Evolutionary conservation across 2,888 invertebrate species (phyloP).

Genomic region (Leucoptera coffeella): DNA sequence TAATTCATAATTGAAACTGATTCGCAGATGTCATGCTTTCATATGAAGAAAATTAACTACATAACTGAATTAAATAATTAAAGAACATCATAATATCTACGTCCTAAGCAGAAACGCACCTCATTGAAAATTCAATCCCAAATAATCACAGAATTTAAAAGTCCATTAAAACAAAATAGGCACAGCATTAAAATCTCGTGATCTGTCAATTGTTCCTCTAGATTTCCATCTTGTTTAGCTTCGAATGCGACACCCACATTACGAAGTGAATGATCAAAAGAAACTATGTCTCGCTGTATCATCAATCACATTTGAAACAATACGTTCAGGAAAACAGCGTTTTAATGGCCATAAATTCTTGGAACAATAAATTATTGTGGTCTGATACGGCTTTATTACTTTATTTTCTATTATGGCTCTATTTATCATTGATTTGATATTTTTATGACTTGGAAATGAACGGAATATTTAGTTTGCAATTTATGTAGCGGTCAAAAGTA

Average conservation of each 20-base stretch:
- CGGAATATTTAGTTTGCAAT: no score
- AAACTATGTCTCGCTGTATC: slow-evolving; percentile 15
- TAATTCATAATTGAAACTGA: background rate
- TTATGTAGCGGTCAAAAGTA: no score
- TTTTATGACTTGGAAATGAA: no score
- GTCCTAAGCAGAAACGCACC: no score
- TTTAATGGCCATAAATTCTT: background rate
- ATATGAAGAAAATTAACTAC: background rate
- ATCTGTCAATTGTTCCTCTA: no score
- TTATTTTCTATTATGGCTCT: background rate
- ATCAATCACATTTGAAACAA: slow-evolving; percentile 30
- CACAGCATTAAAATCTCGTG: slow-evolving; percentile 41
- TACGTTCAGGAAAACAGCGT: slow-evolving; percentile 12
- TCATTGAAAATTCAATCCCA: no score
- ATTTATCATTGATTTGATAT: background rate
- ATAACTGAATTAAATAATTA: background rate
- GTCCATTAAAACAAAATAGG: slow-evolving; percentile 13
- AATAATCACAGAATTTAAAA: background rate
- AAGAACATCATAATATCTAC: no score
- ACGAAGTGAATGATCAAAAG: slow-evolving; percentile 40
- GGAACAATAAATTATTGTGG: no score
- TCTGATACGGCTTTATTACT: no score
- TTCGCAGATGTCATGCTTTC: background rate
- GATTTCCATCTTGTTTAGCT: no score
- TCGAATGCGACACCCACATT: no score